Percentiles rank a stretch among this genome's conserved stretches.
Conservation (phyloP, 2,888 invertebrate genomes). For the Agrilus cyanescens region DNA sequence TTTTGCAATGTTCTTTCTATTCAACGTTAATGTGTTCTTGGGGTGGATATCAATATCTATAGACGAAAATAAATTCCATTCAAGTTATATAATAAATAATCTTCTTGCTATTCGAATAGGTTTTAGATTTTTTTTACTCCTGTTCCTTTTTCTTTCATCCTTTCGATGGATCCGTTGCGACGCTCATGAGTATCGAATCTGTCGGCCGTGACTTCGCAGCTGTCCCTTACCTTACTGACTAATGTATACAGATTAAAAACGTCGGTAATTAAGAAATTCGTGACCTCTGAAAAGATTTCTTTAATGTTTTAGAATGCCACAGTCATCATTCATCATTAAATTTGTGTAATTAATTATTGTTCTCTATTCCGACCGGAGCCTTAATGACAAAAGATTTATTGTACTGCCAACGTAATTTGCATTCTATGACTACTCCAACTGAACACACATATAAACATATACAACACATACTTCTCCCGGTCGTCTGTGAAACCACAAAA, state of each 20-base stretch:
- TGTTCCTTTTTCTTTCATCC: too few relatives aligned
- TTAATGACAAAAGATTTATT: slow-evolving; percentile 37
- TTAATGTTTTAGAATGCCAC: slow-evolving; percentile 32
- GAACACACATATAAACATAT: too few relatives aligned
- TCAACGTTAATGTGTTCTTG: too few relatives aligned
- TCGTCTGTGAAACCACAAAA: too few relatives aligned
- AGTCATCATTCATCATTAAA: slow-evolving; percentile 37
- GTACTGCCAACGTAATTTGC: slow-evolving; percentile 34
- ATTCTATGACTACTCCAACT: slow-evolving; percentile 24
- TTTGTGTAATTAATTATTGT: slow-evolving; percentile 35
- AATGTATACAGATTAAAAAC: slow-evolving; percentile 29
- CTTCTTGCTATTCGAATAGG: too few relatives aligned
- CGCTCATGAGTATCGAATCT: slow-evolving; percentile 6
- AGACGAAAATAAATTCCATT: too few relatives aligned
- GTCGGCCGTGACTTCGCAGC: slow-evolving; percentile 14
- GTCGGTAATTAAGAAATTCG: slow-evolving; percentile 36
- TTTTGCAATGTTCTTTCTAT: too few relatives aligned
- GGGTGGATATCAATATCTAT: too few relatives aligned
- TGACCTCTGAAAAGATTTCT: slow-evolving; percentile 30
- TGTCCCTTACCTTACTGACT: slow-evolving; percentile 20
- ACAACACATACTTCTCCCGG: too few relatives aligned
- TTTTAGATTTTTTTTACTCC: too few relatives aligned
- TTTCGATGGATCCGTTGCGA: too few relatives aligned
- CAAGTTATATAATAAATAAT: too few relatives aligned
- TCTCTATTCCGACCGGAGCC: slow-evolving; percentile 23